These are phyloP conservation scores for Calosoma granatense DNA, from an alignment of 1,140 invertebrate genomes.

Conservation along the genomic window DNA sequence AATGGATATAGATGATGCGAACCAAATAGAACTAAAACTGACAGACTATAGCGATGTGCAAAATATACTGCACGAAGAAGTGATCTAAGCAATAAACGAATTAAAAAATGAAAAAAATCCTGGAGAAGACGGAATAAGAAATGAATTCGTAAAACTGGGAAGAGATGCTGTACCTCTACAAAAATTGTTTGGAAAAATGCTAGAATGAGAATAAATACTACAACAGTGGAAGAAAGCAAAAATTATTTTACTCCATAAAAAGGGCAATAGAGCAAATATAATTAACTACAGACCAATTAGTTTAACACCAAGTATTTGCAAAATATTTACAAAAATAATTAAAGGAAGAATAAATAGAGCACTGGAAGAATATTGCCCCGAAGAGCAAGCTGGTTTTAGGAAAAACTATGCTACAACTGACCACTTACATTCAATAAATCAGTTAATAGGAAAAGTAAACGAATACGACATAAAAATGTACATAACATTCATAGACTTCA, in stretches of 20 bases:
- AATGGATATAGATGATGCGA: no score
- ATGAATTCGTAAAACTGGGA: no score
- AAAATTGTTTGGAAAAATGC: neutral
- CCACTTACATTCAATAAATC: conserved; percentile 12
- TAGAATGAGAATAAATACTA: conserved; percentile 13
- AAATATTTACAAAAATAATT: conserved; percentile 11
- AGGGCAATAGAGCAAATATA: conserved; percentile 18
- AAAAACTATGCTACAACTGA: conserved; percentile 11
- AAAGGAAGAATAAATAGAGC: conserved; percentile 10
- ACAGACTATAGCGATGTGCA: no score
- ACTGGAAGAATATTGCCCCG: conserved; percentile 9
- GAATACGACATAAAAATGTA: neutral
- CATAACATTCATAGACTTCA: conserved; percentile 9
- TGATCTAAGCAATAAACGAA: no score
- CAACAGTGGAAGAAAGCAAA: conserved; percentile 16
- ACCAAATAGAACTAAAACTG: no score
- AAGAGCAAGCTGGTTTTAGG: conserved; percentile 14
- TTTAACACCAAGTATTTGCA: conserved; percentile 14
- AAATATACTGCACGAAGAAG: no score
- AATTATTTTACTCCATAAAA: conserved; percentile 20
- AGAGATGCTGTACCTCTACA: no score
- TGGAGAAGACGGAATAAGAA: no score
- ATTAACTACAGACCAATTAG: conserved; percentile 21
- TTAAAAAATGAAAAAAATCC: no score
- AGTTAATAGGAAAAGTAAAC: conserved; percentile 14